Conservation (phyloP, 2,113 vertebrate genomes). For the Malurus elegans region DNA sequence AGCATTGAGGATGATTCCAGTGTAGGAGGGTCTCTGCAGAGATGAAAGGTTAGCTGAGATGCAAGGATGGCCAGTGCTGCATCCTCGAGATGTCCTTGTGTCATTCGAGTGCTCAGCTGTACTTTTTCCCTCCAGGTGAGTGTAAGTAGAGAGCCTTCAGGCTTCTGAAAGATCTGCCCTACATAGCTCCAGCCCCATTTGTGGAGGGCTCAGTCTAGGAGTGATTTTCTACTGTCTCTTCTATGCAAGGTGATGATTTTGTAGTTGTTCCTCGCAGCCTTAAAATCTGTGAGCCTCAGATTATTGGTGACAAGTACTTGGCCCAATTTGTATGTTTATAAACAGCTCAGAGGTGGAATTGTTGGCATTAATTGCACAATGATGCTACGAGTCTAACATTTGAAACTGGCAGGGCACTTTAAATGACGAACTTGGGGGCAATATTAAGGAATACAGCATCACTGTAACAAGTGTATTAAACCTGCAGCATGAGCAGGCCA, state of each 20-base stretch:
- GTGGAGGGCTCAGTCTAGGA: background rate
- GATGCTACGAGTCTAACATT: background rate
- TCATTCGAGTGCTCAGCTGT: background rate
- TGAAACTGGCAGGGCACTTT: background rate
- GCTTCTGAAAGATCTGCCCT: background rate
- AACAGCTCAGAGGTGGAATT: background rate
- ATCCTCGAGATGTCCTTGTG: background rate
- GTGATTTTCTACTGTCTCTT: background rate
- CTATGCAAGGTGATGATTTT: accelerated
- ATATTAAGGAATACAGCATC: background rate
- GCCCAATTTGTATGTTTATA: background rate
- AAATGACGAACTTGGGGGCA: background rate
- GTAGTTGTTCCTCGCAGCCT: background rate
- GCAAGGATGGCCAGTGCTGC: background rate
- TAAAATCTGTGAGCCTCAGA: background rate
- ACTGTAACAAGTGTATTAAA: background rate
- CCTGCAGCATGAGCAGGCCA: accelerated
- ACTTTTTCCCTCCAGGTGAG: background rate
- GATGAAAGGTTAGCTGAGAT: background rate
- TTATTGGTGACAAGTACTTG: background rate
- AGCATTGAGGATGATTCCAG: background rate
- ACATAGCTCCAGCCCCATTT: background rate
- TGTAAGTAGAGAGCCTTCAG: background rate
- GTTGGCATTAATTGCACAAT: background rate
- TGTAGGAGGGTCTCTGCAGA: background rate